These are phyloP conservation scores for Poeciliopsis turneri DNA, from an alignment of 2,797 vertebrate genomes.

Conservation along the genomic window DNA sequence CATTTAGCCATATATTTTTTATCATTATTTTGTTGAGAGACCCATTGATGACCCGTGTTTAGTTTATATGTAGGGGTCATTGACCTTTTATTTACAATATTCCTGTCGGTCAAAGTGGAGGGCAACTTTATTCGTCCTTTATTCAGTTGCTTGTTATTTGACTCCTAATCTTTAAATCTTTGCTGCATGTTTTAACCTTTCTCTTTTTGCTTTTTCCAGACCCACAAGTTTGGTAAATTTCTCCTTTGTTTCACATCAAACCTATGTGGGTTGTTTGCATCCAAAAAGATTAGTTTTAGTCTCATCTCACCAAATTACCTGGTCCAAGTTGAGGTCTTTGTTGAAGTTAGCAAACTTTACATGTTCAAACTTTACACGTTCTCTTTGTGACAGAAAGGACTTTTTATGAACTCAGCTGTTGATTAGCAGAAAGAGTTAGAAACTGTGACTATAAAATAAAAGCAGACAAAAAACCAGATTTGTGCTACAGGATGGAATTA, in stretches of 20 bases:
- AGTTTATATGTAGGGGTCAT: background rate
- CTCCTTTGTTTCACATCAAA: background rate
- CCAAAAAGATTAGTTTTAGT: background rate
- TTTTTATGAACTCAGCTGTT: background rate
- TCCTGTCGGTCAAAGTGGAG: background rate
- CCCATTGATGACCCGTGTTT: background rate
- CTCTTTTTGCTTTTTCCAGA: background rate
- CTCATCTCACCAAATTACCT: background rate
- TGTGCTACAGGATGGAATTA: background rate
- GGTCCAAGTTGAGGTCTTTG: background rate
- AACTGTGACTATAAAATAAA: background rate
- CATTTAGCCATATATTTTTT: background rate
- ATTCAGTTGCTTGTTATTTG: background rate
- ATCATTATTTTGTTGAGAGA: background rate
- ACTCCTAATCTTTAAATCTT: background rate
- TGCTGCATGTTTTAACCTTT: background rate
- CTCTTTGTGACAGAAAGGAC: background rate
- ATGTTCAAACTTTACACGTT: background rate
- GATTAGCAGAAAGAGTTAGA: background rate
- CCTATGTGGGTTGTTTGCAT: background rate
- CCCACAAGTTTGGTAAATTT: background rate
- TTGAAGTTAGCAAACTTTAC: background rate
- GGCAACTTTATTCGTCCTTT: background rate
- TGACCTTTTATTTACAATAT: background rate
- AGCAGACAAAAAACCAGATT: background rate